Evolutionary conservation across 1,140 invertebrate genomes (phyloP).

Genomic region (Formica selysi): DNA sequence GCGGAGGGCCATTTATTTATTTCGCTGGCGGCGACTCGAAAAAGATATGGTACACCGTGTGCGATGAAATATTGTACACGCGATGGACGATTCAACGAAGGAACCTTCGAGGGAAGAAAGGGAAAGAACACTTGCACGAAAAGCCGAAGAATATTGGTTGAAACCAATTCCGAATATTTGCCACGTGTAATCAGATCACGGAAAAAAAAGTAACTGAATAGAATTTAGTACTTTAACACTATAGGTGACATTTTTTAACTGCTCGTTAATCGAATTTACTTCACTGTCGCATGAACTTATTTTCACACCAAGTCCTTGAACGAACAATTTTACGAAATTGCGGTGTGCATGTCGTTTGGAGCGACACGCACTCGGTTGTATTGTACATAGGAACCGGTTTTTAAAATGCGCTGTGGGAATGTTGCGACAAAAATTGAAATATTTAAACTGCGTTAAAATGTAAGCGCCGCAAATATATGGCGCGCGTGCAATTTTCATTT

Average conservation of each 20-base stretch:
- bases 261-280: background rate
- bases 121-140: background rate
- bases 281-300: background rate
- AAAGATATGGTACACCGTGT: conserved; percentile 51
- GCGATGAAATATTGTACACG: conserved; percentile 53
- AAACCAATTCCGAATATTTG: conserved; percentile 28
- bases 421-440: conserved; percentile 54
- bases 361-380: background rate
- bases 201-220: background rate
- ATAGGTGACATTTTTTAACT: background rate
- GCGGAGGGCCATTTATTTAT: conserved; percentile 61
- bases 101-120: background rate
- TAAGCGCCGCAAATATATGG: conserved; percentile 40
- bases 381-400: conserved; percentile 30
- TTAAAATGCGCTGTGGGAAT: conserved; percentile 38
- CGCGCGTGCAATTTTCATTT: conserved; percentile 37
- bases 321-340: conserved; percentile 58
- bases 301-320: conserved; percentile 6
- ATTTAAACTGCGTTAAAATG: conserved; percentile 62
- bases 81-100: conserved; percentile 37
- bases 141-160: background rate
- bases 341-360: conserved; percentile 35
- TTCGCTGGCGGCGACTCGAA: conserved; percentile 50
- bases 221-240: conserved; percentile 28
- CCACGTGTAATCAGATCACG: background rate